Evolutionary conservation across 23 tunicate species (phyloP).

Genomic region (Diplosoma virens): DNA sequence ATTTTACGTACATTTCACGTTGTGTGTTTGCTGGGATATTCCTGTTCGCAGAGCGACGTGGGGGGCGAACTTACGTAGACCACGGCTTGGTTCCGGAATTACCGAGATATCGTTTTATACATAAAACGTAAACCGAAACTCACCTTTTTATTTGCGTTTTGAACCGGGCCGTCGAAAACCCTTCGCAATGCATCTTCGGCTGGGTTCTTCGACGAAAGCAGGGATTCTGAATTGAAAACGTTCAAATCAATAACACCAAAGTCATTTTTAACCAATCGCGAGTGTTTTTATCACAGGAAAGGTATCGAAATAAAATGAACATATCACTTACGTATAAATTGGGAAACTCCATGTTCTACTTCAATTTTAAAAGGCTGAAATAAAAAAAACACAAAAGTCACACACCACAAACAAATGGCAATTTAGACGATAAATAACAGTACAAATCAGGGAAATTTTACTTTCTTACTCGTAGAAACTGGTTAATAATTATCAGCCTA

Average conservation of each 20-base stretch:
- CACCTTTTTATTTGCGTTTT: constrained; percentile 60
- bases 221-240: neutral
- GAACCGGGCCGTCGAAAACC: constrained; percentile 76
- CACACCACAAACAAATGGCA: neutral
- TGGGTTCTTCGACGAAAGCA: constrained; percentile 26
- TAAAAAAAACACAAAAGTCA: neutral
- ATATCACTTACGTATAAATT: constrained; percentile 52
- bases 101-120: no score
- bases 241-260: no score
- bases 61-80: no score
- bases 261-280: no score
- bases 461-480: no score
- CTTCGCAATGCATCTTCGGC: constrained; percentile 68
- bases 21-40: no score
- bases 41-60: no score
- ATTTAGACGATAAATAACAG: neutral
- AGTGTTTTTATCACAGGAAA: neutral
- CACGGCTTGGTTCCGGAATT: no score
- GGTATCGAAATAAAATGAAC: neutral
- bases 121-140: no score
- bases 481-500: no score
- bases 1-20: no score
- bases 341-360: constrained; percentile 53
- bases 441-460: no score
- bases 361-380: constrained; percentile 50